Evolutionary conservation across 2,113 vertebrate species (phyloP).

Genomic region (Alexandromys fortis): DNA sequence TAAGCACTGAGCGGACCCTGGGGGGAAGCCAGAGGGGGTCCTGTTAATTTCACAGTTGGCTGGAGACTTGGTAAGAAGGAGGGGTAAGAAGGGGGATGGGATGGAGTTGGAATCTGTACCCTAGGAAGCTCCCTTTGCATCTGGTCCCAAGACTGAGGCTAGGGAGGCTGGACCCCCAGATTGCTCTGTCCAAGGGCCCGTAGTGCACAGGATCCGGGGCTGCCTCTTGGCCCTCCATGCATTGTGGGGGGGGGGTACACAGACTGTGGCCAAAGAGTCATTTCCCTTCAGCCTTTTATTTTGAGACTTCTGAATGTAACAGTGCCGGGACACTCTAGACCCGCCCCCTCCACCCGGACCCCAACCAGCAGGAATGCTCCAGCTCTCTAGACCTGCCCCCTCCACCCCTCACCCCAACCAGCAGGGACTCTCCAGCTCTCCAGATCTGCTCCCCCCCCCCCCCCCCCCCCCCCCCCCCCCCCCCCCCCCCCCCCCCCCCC

Average conservation of each 20-base stretch:
- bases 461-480: no score
- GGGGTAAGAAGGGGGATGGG: neutral
- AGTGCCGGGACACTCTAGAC: neutral
- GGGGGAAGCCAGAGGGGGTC: neutral
- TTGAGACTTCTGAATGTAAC: neutral
- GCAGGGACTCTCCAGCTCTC: neutral
- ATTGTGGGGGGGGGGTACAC: rapidly evolving
- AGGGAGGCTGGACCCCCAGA: neutral
- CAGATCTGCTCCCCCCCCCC: no score
- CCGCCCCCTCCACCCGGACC: no score
- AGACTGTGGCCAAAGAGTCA: neutral
- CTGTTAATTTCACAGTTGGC: neutral
- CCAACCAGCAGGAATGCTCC: rapidly evolving
- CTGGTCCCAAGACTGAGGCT: neutral
- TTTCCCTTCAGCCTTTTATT: neutral
- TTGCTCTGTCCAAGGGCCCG: neutral
- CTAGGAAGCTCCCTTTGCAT: neutral
- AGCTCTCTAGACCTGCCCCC: neutral
- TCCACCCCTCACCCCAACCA: neutral
- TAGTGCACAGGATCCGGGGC: neutral
- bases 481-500: no score
- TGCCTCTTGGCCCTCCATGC: neutral
- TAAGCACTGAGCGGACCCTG: neutral
- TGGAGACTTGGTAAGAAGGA: neutral
- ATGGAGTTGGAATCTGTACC: neutral